Conservation (phyloP, 2,888 invertebrate species). For the Drosophila maculinotata region DNA sequence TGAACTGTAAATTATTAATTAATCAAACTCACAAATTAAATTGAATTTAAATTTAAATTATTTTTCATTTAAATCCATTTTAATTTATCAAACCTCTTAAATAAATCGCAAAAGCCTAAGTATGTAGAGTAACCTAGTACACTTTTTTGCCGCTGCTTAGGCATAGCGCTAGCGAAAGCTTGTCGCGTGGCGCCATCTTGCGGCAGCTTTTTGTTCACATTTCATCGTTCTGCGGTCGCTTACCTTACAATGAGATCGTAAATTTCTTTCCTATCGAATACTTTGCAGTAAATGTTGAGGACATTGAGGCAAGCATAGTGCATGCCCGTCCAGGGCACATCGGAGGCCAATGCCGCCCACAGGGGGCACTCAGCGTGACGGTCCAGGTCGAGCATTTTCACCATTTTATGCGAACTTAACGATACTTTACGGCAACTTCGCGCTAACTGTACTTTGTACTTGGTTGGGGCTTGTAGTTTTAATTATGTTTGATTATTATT, state of each 20-base stretch:
- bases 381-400: slow-evolving; percentile 88
- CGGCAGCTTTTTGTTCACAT: slow-evolving; percentile 42
- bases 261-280: slow-evolving; percentile 92
- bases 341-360: slow-evolving; percentile 86
- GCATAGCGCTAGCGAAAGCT: slow-evolving; percentile 39
- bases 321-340: slow-evolving; percentile 92
- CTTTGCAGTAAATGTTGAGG: slow-evolving; percentile 93
- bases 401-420: slow-evolving; percentile 77
- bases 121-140: background rate
- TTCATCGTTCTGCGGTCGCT: slow-evolving; percentile 42
- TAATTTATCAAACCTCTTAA: background rate
- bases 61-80: too few species aligned
- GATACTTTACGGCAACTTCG: slow-evolving; percentile 23
- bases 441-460: slow-evolving; percentile 32
- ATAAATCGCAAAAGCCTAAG: background rate
- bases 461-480: slow-evolving; percentile 6
- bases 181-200: slow-evolving; percentile 46
- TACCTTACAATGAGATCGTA: slow-evolving; percentile 93
- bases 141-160: slow-evolving; percentile 15
- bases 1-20: too few species aligned
- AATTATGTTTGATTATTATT: slow-evolving; percentile 19
- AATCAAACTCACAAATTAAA: too few species aligned
- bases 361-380: slow-evolving; percentile 88
- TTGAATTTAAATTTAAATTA: background rate
- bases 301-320: slow-evolving; percentile 93